Conservation (phyloP, 2,888 invertebrate species). For the Hemithea aestivaria region DNA sequence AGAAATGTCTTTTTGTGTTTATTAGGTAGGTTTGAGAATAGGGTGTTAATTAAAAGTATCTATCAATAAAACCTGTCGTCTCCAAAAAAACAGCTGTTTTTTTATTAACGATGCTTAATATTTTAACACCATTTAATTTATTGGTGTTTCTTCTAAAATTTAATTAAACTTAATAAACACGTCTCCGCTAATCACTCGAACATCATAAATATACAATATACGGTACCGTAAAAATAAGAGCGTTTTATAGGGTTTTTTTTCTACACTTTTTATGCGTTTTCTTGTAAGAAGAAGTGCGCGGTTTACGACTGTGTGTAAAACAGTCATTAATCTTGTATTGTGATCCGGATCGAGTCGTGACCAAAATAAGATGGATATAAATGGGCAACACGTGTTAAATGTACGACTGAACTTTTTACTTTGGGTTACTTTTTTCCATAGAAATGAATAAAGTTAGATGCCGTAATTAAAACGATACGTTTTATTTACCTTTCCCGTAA, state of each 20-base stretch:
- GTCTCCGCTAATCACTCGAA: too few relatives aligned
- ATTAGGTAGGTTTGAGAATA: too few relatives aligned
- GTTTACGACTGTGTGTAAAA: slow-evolving; percentile 55
- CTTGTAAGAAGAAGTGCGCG: slow-evolving; percentile 43
- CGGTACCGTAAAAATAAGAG: slow-evolving; percentile 22
- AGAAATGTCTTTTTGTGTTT: too few relatives aligned
- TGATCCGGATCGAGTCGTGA: slow-evolving; percentile 33
- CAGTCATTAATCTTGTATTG: slow-evolving; percentile 56
- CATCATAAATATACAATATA: slow-evolving; percentile 10
- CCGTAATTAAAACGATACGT: too few relatives aligned
- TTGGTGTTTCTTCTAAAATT: too few relatives aligned
- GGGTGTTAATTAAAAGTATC: too few relatives aligned
- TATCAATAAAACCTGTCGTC: too few relatives aligned
- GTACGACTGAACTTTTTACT: slow-evolving; percentile 9
- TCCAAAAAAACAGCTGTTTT: too few relatives aligned
- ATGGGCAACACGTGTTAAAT: slow-evolving; percentile 30
- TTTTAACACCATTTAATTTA: too few relatives aligned
- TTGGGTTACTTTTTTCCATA: not conserved
- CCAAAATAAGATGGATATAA: slow-evolving; percentile 39
- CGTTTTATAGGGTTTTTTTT: slow-evolving; percentile 30
- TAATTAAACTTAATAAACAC: too few relatives aligned
- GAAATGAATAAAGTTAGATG: slow-evolving; percentile 8
- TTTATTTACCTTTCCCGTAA: too few relatives aligned
- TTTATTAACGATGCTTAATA: too few relatives aligned
- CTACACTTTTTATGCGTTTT: slow-evolving; percentile 35